Evolutionary conservation across 2,797 vertebrate species (phyloP).

Genomic region (Bradypodion ventrale): DNA sequence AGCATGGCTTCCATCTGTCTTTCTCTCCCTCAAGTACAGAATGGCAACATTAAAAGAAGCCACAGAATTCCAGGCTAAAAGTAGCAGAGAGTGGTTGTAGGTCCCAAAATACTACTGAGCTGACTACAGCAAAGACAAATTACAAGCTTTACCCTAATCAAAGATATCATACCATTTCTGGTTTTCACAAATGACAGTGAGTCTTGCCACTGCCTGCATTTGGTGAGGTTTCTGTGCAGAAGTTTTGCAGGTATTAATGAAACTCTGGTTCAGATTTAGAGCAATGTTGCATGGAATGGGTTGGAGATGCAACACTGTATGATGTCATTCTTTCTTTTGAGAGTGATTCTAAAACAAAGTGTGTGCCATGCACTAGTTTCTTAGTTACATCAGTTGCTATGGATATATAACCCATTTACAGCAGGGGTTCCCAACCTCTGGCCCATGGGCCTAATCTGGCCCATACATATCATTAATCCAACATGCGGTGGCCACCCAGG

Average conservation of each 20-base stretch:
- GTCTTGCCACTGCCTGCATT: constrained; percentile 64
- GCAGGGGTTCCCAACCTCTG: too few relatives aligned
- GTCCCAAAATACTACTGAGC: constrained; percentile 74
- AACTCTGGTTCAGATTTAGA: neutral
- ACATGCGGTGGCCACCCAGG: too few relatives aligned
- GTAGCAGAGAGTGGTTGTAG: constrained; percentile 75
- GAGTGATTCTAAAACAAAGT: neutral
- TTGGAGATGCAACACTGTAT: fast-evolving
- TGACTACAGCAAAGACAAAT: constrained; percentile 81
- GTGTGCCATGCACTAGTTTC: neutral
- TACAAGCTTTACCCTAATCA: constrained; percentile 77
- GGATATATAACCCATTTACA: neutral
- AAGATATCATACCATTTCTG: constrained; percentile 73
- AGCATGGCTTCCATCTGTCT: neutral
- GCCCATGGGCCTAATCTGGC: too few relatives aligned
- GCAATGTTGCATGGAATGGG: fast-evolving
- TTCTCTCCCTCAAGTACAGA: constrained; percentile 51
- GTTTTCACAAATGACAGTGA: constrained; percentile 68
- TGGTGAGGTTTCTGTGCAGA: constrained; percentile 58
- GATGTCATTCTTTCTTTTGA: neutral
- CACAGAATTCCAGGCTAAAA: constrained; percentile 78
- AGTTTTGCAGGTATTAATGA: neutral
- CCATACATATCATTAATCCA: too few relatives aligned
- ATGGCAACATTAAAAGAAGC: constrained; percentile 68
- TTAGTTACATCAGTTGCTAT: neutral